Evolutionary conservation across 1,140 invertebrate genomes (phyloP).

Genomic region (Andricus grossulariae): DNA sequence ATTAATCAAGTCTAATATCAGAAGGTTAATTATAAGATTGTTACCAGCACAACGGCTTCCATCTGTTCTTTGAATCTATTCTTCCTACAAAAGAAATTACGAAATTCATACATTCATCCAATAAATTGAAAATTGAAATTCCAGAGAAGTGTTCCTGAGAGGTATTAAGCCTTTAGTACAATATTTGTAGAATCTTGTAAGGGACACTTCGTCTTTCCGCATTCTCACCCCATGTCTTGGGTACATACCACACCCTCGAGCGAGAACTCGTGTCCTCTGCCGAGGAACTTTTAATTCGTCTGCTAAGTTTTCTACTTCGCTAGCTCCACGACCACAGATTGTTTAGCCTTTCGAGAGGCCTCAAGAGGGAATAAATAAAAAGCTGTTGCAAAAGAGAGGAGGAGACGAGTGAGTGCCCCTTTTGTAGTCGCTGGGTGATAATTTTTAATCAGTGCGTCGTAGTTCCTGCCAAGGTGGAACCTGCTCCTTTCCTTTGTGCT

Average conservation of each 20-base stretch:
- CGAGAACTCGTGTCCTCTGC: slow-evolving; percentile 39
- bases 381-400: slow-evolving; percentile 24
- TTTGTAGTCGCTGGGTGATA: slow-evolving; percentile 40
- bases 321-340: slow-evolving; percentile 37
- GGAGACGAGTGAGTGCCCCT: slow-evolving; percentile 10
- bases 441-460: slow-evolving; percentile 50
- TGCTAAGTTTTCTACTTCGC: slow-evolving; percentile 43
- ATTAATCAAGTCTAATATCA: no score
- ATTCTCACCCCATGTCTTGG: slow-evolving; percentile 2
- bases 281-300: slow-evolving; percentile 46
- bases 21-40: no score
- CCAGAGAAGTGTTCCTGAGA: no score
- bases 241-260: slow-evolving; percentile 35
- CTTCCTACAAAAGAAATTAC: no score
- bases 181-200: slow-evolving; percentile 3
- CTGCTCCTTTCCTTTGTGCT: slow-evolving; percentile 33
- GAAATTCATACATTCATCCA: no score
- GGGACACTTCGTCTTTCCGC: not conserved
- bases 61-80: no score
- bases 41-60: no score
- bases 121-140: no score
- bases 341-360: slow-evolving; percentile 32
- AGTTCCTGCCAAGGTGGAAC: slow-evolving; percentile 31
- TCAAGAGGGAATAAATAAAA: slow-evolving; percentile 43
- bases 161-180: not conserved